Evolutionary conservation across 2,797 vertebrate genomes (phyloP).

Genomic region (Eurystomus glaucurus): DNA sequence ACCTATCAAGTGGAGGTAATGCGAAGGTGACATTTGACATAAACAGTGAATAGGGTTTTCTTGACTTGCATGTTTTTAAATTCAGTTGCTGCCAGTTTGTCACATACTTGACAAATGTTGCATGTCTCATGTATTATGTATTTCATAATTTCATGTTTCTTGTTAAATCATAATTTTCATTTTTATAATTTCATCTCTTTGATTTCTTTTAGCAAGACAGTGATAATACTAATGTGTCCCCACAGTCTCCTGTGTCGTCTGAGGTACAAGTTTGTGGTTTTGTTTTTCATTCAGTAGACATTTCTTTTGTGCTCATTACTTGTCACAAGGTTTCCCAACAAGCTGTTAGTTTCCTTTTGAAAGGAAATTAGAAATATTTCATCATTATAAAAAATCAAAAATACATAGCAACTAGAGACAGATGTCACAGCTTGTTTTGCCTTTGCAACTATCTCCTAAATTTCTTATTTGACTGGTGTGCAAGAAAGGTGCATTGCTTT

Average conservation of each 20-base stretch:
- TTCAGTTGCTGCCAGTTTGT: not conserved
- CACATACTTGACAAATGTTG: not conserved
- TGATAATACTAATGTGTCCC: slow-evolving; percentile 88
- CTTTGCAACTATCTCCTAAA: not conserved
- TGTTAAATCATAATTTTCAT: slow-evolving; percentile 67
- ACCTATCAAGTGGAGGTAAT: not conserved
- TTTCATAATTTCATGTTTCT: slow-evolving; percentile 46
- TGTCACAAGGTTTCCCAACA: not conserved
- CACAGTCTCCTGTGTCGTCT: slow-evolving; percentile 87
- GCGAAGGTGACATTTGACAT: not conserved
- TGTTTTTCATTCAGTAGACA: slow-evolving; percentile 26
- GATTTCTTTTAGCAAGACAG: slow-evolving; percentile 86
- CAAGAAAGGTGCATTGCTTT: not conserved
- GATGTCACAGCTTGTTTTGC: not conserved
- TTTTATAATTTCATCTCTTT: slow-evolving; percentile 82
- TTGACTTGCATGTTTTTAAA: not conserved
- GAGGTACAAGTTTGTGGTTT: slow-evolving; percentile 84
- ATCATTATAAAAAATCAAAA: not conserved
- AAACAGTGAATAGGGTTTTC: not conserved
- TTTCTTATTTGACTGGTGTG: not conserved
- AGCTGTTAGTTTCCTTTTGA: not conserved
- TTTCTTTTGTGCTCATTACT: not conserved
- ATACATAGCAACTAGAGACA: not conserved
- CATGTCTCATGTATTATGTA: not conserved
- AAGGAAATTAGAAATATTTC: not conserved